Percentiles rank a stretch among this genome's conserved stretches.
Conservation (phyloP, 2,888 invertebrate species). For the Conomelus anceps region DNA sequence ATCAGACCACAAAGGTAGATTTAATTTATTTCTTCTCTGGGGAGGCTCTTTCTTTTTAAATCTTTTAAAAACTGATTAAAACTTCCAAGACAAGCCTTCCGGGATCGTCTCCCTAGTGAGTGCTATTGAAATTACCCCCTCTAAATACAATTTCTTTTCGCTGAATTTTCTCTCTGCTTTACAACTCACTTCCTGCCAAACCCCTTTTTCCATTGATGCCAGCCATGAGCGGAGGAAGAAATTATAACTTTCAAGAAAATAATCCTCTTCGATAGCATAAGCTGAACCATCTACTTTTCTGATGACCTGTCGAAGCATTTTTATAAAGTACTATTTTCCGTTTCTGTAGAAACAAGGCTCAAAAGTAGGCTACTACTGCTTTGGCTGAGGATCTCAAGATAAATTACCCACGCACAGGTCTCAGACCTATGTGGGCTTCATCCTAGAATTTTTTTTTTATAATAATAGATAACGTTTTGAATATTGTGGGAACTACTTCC, state of each 20-base stretch:
- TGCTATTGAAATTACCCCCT: not conserved
- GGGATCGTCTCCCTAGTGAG: not conserved
- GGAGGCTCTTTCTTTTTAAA: not conserved
- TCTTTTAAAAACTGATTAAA: not conserved
- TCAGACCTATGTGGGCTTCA: too few relatives aligned
- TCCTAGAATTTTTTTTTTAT: too few relatives aligned
- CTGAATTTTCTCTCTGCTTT: not conserved
- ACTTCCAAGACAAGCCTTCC: not conserved
- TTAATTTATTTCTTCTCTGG: not conserved
- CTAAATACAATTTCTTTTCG: not conserved
- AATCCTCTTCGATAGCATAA: not conserved
- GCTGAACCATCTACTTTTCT: not conserved
- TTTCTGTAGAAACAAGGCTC: not conserved
- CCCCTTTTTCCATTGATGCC: not conserved
- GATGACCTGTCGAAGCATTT: not conserved
- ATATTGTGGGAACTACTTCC: too few relatives aligned
- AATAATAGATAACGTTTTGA: too few relatives aligned
- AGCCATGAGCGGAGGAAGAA: not conserved
- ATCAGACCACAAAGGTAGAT: not conserved
- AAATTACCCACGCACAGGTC: too few relatives aligned
- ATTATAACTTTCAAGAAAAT: not conserved
- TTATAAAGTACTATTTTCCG: not conserved
- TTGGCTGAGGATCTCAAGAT: too few relatives aligned
- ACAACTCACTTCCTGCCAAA: not conserved
- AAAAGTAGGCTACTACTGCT: too few relatives aligned